Base-by-base conservation (phyloP, 2,888 invertebrate genomes). In the Pheosia gnoma region DNA sequence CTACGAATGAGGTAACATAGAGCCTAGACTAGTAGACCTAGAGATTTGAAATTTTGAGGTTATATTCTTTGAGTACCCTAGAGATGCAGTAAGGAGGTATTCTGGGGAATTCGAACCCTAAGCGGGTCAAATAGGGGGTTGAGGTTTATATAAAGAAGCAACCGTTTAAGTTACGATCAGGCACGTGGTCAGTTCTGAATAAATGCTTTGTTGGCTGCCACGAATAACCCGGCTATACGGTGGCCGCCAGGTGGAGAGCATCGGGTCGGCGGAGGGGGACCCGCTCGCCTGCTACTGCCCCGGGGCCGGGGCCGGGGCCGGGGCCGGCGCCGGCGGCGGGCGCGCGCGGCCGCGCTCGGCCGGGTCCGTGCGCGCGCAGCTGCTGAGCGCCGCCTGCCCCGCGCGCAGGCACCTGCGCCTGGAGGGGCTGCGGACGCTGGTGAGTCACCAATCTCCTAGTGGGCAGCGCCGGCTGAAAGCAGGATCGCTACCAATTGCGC, bases 341-440 rank as follows among this genome's bases (percentile, higher is more conserved):
- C 77, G 70, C 43, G 57, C 75, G 56, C 63, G 94, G n/a, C 86
- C 94, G 51, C 87, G 93, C 60, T 91, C 94, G 1, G 92, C 94
- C n/a, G 94, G 95, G 54, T 95, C 96, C 0, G 95, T 97, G 59
- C 94, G 97, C 2, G 95, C 95, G 52, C 95, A 96, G 45, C 96
- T 97, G 60, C 87, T 97, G 6, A 96, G 96, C 86, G 96, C 96
- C n/a, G 97, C 97, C 0, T 98, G 98, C 81, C 94, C 95, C 0
- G 98, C 98, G 73, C 90, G 97, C n/a, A 92, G 97, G 5, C 99
- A 99, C 83, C 90, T 97, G 60, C 94, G 97, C 36, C 94, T 99
- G 49, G 97, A 97, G 78, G 96, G 96, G 70, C 92, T 98, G 53
- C 94, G 98, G 63, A 98, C 98, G 0, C 88, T 98, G 70, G 95